Conservation (phyloP, 2,888 invertebrate genomes). For the Orchestes rusci region DNA sequence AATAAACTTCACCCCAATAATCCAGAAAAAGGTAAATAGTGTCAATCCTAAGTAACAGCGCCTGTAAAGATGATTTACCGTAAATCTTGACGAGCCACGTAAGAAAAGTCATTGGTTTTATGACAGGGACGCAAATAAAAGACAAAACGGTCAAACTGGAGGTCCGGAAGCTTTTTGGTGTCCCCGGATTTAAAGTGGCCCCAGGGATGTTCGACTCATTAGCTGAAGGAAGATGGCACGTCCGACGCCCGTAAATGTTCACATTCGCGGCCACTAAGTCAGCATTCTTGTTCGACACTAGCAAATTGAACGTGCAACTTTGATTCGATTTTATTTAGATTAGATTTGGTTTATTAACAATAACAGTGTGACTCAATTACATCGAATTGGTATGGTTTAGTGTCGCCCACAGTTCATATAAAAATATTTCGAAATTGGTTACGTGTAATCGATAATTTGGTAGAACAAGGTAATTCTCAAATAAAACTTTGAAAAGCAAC, state of each 20-base stretch:
- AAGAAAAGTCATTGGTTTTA: slow-evolving; percentile 21
- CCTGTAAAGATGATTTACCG: slow-evolving; percentile 17
- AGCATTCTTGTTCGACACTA: slow-evolving; percentile 40
- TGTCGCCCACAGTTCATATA: no score
- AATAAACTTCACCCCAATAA: no score
- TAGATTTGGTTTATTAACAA: no score
- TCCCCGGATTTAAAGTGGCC: slow-evolving; percentile 30
- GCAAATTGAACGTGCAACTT: slow-evolving; percentile 35
- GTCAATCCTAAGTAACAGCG: slow-evolving; percentile 16
- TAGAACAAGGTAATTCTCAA: no score
- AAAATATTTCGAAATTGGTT: no score
- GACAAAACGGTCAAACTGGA: slow-evolving; percentile 17
- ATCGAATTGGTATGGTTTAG: no score
- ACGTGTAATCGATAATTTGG: no score
- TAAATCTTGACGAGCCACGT: slow-evolving; percentile 20
- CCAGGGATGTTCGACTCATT: slow-evolving; percentile 39
- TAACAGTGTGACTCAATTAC: no score
- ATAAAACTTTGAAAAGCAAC: no score
- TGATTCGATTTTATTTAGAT: slow-evolving; percentile 25
- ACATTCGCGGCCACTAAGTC: slow-evolving; percentile 42
- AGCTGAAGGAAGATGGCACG: slow-evolving; percentile 42
- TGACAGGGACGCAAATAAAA: slow-evolving; percentile 22
- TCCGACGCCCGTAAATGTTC: slow-evolving; percentile 38
- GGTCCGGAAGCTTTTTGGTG: slow-evolving; percentile 32
- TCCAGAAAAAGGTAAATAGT: slow-evolving; percentile 20